Evolutionary conservation across 2,888 invertebrate genomes (phyloP).

Genomic region (Cordilura impudica): DNA sequence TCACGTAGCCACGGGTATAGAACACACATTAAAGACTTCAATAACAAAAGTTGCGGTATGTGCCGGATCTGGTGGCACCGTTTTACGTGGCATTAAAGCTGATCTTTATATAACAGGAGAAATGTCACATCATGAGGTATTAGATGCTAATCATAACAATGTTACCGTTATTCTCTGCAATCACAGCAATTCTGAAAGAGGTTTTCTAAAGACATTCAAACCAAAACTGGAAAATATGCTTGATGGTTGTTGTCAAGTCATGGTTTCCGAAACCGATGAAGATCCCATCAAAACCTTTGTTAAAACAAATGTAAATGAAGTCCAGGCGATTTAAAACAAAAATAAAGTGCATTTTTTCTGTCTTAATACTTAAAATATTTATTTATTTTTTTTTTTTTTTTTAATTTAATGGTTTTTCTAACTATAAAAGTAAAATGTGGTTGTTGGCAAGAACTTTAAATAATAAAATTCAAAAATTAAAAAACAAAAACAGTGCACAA

Average conservation of each 20-base stretch:
- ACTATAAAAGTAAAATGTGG: slow-evolving; percentile 21
- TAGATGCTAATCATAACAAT: slow-evolving; percentile 90
- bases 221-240: slow-evolving; percentile 72
- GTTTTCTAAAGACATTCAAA: slow-evolving; percentile 85
- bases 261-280: slow-evolving; percentile 85
- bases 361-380: slow-evolving; percentile 29
- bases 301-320: not conserved
- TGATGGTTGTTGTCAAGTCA: slow-evolving; percentile 79
- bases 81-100: slow-evolving; percentile 84
- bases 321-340: not conserved
- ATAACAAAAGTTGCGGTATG: slow-evolving; percentile 87
- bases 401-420: slow-evolving; percentile 24
- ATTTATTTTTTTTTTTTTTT: slow-evolving; percentile 29
- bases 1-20: slow-evolving; percentile 83
- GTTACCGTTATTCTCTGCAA: slow-evolving; percentile 91
- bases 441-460: slow-evolving; percentile 22
- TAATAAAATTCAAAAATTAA: not conserved
- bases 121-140: slow-evolving; percentile 96
- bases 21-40: slow-evolving; percentile 76
- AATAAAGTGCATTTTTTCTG: slow-evolving; percentile 35
- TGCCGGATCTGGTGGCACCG: slow-evolving; percentile 91
- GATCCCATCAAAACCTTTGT: slow-evolving; percentile 85
- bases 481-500: slow-evolving; percentile 23
- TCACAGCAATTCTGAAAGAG: slow-evolving; percentile 96
- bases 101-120: slow-evolving; percentile 94